phyloP scores from a whole-genome alignment of 2,888 invertebrate genomes.

The Hofmannophila pseudospretella region DNA sequence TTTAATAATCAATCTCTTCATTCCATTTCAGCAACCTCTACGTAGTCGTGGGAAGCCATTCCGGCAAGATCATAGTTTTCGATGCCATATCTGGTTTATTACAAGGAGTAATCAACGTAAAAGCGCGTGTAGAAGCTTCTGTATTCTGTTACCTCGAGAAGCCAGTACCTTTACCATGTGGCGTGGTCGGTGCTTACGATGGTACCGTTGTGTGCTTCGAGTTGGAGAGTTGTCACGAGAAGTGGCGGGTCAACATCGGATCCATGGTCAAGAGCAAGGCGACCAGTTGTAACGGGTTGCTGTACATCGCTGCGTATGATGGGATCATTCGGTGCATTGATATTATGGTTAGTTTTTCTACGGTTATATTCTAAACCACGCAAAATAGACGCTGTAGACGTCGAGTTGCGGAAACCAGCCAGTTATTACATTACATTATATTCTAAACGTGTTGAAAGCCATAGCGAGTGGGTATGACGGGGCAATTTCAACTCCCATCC shows the following conservation, averaged over 20 bases:
- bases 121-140: constrained; percentile 86
- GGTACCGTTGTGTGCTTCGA: constrained; percentile 83
- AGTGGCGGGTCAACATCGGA: constrained; percentile 80
- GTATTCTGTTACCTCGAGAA: constrained; percentile 56
- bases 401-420: too few relatives aligned
- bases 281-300: constrained; percentile 40
- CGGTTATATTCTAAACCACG: too few relatives aligned
- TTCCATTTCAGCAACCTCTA: constrained; percentile 58
- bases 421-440: too few relatives aligned
- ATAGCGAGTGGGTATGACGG: too few relatives aligned
- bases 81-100: constrained; percentile 71
- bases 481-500: too few relatives aligned
- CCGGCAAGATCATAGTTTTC: constrained; percentile 81
- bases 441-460: too few relatives aligned
- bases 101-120: constrained; percentile 62
- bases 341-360: constrained; percentile 57
- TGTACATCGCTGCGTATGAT: constrained; percentile 86
- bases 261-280: constrained; percentile 82
- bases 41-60: constrained; percentile 79
- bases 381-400: too few relatives aligned
- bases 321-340: constrained; percentile 79
- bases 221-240: constrained; percentile 65
- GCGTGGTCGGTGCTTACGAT: constrained; percentile 88
- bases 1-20: too few relatives aligned
- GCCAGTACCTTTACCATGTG: constrained; percentile 35